These are phyloP conservation scores for Phalacrocorax aristotelis DNA, from an alignment of 2,113 vertebrate species.

Conservation along the genomic window DNA sequence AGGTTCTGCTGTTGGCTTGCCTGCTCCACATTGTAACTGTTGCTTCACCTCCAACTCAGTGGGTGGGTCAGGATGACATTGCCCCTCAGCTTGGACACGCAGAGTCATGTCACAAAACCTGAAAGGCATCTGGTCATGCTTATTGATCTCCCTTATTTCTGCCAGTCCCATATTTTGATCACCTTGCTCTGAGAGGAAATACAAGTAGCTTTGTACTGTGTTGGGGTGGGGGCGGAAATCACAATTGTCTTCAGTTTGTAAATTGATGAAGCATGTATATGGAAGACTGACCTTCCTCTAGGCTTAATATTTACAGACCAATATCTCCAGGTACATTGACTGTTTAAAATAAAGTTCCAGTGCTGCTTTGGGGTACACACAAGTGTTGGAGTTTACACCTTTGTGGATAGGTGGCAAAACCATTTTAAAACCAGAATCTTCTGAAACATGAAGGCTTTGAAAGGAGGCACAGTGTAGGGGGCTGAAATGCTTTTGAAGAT, in stretches of 20 bases:
- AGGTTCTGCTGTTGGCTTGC: background rate
- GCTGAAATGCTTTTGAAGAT: background rate
- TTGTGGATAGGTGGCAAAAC: background rate
- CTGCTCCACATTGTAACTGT: background rate
- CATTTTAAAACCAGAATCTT: background rate
- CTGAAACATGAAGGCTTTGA: background rate
- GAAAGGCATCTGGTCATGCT: background rate
- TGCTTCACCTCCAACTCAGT: background rate
- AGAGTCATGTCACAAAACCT: background rate
- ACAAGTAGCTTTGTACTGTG: background rate
- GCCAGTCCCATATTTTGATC: background rate
- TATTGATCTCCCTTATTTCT: background rate
- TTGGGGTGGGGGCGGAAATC: accelerated
- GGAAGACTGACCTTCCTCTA: background rate
- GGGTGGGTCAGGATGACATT: background rate
- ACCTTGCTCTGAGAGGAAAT: background rate
- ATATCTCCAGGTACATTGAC: background rate
- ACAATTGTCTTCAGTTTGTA: background rate
- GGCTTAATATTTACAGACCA: background rate
- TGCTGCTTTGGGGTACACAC: background rate
- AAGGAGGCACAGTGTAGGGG: background rate
- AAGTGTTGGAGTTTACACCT: background rate
- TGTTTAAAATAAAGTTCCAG: background rate
- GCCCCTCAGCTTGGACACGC: background rate
- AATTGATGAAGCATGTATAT: background rate